Base-by-base conservation (phyloP, 2,888 invertebrate genomes). In the Shargacucullia verbasci region DNA sequence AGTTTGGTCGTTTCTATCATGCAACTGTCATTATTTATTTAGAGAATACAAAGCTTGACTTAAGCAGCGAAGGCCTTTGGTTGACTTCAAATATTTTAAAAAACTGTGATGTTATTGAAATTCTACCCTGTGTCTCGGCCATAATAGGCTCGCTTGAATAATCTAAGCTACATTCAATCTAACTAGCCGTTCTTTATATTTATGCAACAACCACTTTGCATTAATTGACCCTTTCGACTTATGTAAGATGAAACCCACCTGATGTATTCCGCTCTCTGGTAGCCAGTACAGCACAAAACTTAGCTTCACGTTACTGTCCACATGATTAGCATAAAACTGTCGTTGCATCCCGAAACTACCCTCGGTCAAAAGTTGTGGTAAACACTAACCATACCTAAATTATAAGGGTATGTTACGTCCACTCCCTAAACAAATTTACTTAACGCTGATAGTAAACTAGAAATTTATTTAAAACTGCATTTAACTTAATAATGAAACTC, bases 381-480 rank as follows among this genome's bases (percentile, higher is more conserved):
- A 52, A 61, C 47, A 40, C 11, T 12, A 54, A 50, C 39, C 53
- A 40, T 44, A 62, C 31, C 29, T 50, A 39, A 54, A 54, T 50
- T 66, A 70, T 39, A 48, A 13, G 35, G 46, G 35, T 56, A 57
- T 62, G 58, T 53, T 56, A 45, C 49, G 25, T 48, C 46, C 41
- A 54, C 45, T 67, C 45, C 38, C 57, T 56, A 58, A 73, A 54
- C 61, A 57, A 69, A 71, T 71, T 70, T 71, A 52, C 59, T 67
- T 59, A 57, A 49, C 50, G 56, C 52, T 53, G 40, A 33, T 41
- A 43, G 46, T 54, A 68, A 70, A 62, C 58, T 63, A 47, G 50
- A 74, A 70, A 70, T 72, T 74, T 50, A 20, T 46, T 66, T 64
- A 47, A 75, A 78, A 78, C 70, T 74, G 62, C 70, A 73, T 74